phyloP scores from a whole-genome alignment of 2,888 invertebrate species.

The Synanthedon formicaeformis region DNA sequence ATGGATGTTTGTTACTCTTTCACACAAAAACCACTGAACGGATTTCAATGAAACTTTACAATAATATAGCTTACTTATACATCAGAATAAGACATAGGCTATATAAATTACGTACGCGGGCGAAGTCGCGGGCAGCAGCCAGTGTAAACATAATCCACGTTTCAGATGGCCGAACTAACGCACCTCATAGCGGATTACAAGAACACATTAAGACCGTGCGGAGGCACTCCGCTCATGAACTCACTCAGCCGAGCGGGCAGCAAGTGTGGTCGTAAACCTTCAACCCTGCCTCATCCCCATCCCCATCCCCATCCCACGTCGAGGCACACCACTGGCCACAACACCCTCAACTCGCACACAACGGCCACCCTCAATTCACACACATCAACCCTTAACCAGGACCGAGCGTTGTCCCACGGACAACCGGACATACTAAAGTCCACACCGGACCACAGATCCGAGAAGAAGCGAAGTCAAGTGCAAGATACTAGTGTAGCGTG shows the following conservation, averaged over 20 bases:
- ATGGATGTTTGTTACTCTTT: too few species aligned
- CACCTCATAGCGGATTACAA: conserved; percentile 94
- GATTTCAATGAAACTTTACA: too few species aligned
- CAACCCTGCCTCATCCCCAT: conserved; percentile 52
- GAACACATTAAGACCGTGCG: conserved; percentile 79
- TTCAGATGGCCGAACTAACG: conserved; percentile 88
- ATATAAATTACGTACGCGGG: too few species aligned
- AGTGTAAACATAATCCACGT: not conserved
- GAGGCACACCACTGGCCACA: conserved; percentile 61
- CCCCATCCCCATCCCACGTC: conserved; percentile 37
- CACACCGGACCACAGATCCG: conserved; percentile 79
- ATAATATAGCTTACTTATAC: too few species aligned
- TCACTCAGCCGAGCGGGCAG: conserved; percentile 80
- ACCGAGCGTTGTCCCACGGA: conserved; percentile 56
- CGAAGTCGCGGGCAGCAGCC: too few species aligned
- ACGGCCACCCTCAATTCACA: conserved; percentile 56
- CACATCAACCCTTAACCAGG: conserved; percentile 42
- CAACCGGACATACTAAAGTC: conserved; percentile 89
- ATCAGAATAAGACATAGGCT: too few species aligned
- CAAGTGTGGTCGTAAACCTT: conserved; percentile 66
- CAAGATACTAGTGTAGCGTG: conserved; percentile 60
- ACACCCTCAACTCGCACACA: conserved; percentile 72
- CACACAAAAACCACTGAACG: too few species aligned
- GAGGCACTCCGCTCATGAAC: conserved; percentile 82
- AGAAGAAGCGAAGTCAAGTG: conserved; percentile 51